Base-by-base conservation (phyloP, 2,888 invertebrate genomes). In the Netelia virgata region DNA sequence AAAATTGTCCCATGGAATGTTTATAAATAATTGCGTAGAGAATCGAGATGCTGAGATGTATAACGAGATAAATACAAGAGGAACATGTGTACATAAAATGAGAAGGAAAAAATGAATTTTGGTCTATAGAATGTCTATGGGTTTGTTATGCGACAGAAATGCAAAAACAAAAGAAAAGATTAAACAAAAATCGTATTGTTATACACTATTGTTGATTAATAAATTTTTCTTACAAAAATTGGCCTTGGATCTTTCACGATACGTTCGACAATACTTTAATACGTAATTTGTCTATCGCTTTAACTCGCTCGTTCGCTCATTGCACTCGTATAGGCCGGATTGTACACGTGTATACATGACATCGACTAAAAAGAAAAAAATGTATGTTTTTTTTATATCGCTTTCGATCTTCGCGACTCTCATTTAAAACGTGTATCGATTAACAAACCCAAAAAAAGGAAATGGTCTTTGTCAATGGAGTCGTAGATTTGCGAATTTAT, bases 171-270 rank as follows among this genome's bases (percentile, higher is more conserved):
- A 63, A 70, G 55, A 91, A 91, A 91, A 91, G 87, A 91, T 86
- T 85, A 83, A 87, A 84, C 86, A 89, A 85, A 87, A 89, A n/a
- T n/a, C 90, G 86, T 90, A 89, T 92, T 93, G 91, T 93, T 93
- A 91, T 87, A 88, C 83, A 87, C 85, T 90, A 91, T 88, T 92
- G 92, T 93, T 92, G 91, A 90, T 92, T 92, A 93, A 93, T 93
- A 93, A 93, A 93, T 91, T 92, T 92, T 92, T 92, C 90, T 90
- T 91, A 91, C 85, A 88, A 92, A 92, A 90, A 93, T 92, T 92
- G 91, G 91, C 90, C 89, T 91, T 91, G 89, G 90, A 92, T 91
- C 89, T 91, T 92, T 90, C 87, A 90, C 89, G 87, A 90, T 89
- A 86, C 77, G 85, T 83, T 84, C 75, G 79, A 83, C 82, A 83